Percentiles rank a stretch among this genome's conserved stretches.
Conservation (phyloP, 2,113 vertebrate genomes). For the Guaruba guarouba region DNA sequence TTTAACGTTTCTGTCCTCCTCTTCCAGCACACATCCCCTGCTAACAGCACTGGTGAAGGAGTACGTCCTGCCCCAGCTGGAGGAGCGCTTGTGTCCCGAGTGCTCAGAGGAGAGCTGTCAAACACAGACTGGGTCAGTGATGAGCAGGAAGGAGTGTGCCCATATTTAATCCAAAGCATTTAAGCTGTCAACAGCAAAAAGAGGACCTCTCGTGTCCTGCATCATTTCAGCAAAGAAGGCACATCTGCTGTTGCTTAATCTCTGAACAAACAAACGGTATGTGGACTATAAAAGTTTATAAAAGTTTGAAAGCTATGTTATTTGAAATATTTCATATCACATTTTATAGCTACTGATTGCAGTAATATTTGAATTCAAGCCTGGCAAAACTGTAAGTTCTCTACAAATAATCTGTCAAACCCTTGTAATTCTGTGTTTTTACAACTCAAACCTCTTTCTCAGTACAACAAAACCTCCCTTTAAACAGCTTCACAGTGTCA, state of each 20-base stretch:
- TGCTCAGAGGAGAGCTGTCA: constrained; percentile 70
- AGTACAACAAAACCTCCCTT: not conserved
- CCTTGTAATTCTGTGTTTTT: not conserved
- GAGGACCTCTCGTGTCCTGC: not conserved
- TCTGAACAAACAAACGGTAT: not conserved
- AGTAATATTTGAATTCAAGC: not conserved
- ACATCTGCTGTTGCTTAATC: not conserved
- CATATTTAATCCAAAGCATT: not conserved
- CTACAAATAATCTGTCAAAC: not conserved
- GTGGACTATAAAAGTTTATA: not conserved
- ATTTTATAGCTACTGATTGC: not conserved
- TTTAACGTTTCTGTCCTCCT: constrained; percentile 84
- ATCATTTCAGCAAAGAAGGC: not conserved
- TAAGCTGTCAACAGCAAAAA: not conserved
- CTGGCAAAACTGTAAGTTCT: not conserved
- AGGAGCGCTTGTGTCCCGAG: constrained; percentile 87
- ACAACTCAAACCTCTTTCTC: not conserved
- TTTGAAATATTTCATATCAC: not conserved
- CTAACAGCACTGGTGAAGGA: constrained; percentile 95
- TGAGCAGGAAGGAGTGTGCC: not conserved
- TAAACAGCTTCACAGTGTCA: not conserved
- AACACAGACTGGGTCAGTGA: constrained; percentile 27
- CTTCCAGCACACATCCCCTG: constrained; percentile 88
- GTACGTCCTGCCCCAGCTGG: constrained; percentile 95
- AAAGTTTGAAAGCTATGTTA: not conserved